phyloP scores from a whole-genome alignment of 1,140 invertebrate species.

The Chironomus striatipennis region DNA sequence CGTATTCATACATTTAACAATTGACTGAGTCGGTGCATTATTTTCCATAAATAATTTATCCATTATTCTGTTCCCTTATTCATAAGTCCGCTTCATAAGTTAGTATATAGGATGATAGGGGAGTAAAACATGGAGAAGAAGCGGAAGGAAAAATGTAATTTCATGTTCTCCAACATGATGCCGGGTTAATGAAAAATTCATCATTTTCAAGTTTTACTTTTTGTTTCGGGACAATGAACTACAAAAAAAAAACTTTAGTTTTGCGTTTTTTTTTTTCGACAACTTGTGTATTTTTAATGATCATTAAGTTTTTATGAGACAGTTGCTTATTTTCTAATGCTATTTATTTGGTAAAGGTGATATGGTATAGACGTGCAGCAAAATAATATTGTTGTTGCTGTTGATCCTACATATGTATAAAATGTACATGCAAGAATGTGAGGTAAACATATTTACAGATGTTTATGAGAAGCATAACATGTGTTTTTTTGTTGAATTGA shows the following conservation, averaged over 20 bases:
- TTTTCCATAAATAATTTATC: too few species aligned
- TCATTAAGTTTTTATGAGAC: conserved; percentile 9
- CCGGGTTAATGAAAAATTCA: not conserved
- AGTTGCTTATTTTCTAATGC: not conserved
- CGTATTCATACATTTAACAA: too few species aligned
- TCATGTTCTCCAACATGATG: not conserved
- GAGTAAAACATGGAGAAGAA: too few species aligned
- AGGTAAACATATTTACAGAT: not conserved
- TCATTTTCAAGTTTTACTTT: not conserved
- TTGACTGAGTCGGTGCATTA: too few species aligned
- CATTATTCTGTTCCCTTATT: too few species aligned
- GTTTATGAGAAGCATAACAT: not conserved
- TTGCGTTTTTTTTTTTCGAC: not conserved
- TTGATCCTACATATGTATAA: not conserved
- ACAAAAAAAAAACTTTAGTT: not conserved
- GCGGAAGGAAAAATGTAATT: too few species aligned
- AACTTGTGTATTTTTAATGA: not conserved
- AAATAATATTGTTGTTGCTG: too few species aligned
- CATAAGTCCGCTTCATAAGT: too few species aligned
- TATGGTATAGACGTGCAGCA: too few species aligned
- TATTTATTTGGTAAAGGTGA: too few species aligned
- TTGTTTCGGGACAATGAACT: not conserved
- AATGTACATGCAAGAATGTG: not conserved
- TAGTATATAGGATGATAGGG: too few species aligned
- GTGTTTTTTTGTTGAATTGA: not conserved